Conservation (phyloP, 1,140 invertebrate genomes). For the Bombus huntii region DNA sequence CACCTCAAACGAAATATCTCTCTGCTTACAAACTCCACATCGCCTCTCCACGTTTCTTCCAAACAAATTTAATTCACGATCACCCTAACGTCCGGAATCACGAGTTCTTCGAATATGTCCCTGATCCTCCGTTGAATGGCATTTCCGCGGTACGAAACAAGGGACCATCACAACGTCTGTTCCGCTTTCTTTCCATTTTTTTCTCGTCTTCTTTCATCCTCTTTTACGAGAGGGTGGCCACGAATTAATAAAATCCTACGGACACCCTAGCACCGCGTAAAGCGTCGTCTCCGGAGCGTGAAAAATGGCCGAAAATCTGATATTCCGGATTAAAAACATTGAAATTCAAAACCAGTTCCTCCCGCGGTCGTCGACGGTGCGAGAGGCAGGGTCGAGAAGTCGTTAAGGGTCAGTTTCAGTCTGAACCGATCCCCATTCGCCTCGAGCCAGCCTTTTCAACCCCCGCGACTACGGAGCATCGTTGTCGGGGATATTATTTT, state of each 20-base stretch:
- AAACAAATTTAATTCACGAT: conserved; percentile 46
- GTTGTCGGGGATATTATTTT: conserved; percentile 79
- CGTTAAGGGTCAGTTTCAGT: conserved; percentile 83
- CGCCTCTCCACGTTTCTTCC: not conserved
- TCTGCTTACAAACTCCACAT: not conserved
- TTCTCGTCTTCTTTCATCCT: not conserved
- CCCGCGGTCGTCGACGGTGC: conserved; percentile 32
- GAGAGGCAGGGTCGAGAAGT: conserved; percentile 75
- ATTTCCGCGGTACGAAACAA: conserved; percentile 43
- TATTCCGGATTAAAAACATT: conserved; percentile 84
- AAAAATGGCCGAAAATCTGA: conserved; percentile 83
- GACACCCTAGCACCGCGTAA: conserved; percentile 71
- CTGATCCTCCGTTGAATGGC: conserved; percentile 36
- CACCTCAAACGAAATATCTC: too few species aligned
- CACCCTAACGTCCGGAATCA: conserved; percentile 36
- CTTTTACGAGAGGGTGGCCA: conserved; percentile 56
- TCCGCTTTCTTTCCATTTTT: conserved; percentile 16
- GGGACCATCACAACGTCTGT: conserved; percentile 37
- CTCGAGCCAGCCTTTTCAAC: conserved; percentile 30
- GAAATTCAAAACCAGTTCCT: conserved; percentile 83
- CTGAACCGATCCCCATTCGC: conserved; percentile 43
- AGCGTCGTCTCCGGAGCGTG: conserved; percentile 74
- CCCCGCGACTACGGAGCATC: not conserved
- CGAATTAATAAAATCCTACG: conserved; percentile 81
- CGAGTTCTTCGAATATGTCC: conserved; percentile 64